Percentiles rank a stretch among this genome's conserved stretches.
phyloP scores from a whole-genome alignment of 2,797 vertebrate genomes.

The Typhlichthys eigenmanni region DNA sequence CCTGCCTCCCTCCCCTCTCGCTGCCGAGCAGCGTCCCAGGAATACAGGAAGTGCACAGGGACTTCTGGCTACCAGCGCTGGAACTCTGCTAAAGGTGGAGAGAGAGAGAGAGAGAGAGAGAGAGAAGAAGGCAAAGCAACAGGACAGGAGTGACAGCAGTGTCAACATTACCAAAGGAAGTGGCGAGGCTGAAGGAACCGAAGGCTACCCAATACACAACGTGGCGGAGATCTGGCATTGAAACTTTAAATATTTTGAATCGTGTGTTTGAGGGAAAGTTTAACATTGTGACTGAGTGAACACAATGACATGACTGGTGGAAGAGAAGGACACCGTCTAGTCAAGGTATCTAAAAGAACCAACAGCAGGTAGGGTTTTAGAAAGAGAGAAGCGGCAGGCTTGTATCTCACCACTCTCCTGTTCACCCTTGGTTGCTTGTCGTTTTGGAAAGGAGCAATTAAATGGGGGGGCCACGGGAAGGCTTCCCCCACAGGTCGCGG shows the following conservation, averaged over 20 bases:
- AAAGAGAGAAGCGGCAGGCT: slow-evolving; percentile 12
- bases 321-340: neutral
- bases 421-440: slow-evolving; percentile 48
- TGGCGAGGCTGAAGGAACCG: too few species aligned
- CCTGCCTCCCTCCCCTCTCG: slow-evolving; percentile 72
- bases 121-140: too few species aligned
- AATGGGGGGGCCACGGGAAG: slow-evolving; percentile 58
- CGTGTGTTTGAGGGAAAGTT: neutral
- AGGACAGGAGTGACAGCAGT: too few species aligned
- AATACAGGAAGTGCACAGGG: slow-evolving; percentile 63
- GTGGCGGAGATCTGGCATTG: slow-evolving; percentile 13
- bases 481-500: slow-evolving; percentile 63
- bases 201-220: too few species aligned
- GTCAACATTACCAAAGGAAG: too few species aligned
- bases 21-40: slow-evolving; percentile 50
- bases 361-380: neutral
- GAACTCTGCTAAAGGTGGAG: too few species aligned
- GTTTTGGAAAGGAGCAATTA: slow-evolving; percentile 65
- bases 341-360: too few species aligned
- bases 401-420: slow-evolving; percentile 42
- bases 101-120: too few species aligned
- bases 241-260: slow-evolving; percentile 5
- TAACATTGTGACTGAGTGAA: slow-evolving; percentile 21
- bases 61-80: too few species aligned
- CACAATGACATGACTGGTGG: slow-evolving; percentile 12